Conservation (phyloP, 1,140 invertebrate species). For the Lysiphlebus fabarum region DNA sequence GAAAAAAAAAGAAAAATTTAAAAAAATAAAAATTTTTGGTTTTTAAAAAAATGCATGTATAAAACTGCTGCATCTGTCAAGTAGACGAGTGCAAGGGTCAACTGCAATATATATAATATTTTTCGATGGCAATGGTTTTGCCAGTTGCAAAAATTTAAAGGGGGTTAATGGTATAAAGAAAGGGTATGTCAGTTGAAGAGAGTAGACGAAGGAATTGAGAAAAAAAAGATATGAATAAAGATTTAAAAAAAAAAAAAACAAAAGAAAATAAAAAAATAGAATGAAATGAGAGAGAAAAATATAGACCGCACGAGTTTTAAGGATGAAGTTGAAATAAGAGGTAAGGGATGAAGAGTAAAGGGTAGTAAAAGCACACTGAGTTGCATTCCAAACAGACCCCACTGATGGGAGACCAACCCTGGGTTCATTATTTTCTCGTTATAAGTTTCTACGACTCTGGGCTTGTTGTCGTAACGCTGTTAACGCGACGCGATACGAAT, state of each 20-base stretch:
- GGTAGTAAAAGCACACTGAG: slow-evolving; percentile 28
- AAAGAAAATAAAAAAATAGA: too few relatives aligned
- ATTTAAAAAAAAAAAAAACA: too few relatives aligned
- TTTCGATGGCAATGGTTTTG: background rate
- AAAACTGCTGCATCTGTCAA: slow-evolving; percentile 16
- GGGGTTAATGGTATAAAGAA: slow-evolving; percentile 4
- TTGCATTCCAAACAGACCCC: slow-evolving; percentile 51
- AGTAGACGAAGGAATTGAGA: slow-evolving; percentile 9
- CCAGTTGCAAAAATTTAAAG: slow-evolving; percentile 4
- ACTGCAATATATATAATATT: slow-evolving; percentile 2
- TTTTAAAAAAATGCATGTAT: background rate
- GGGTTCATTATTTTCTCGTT: slow-evolving; percentile 55
- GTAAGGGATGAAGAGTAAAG: slow-evolving; percentile 14
- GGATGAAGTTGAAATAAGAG: slow-evolving; percentile 1
- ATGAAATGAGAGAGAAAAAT: slow-evolving; percentile 1
- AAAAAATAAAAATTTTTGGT: slow-evolving; percentile 4
- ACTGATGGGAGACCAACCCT: slow-evolving; percentile 34
- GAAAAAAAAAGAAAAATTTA: background rate
- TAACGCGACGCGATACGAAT: slow-evolving; percentile 52
- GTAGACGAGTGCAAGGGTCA: slow-evolving; percentile 14
- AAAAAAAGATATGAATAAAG: slow-evolving; percentile 5
- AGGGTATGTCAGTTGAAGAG: slow-evolving; percentile 7
- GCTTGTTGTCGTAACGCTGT: slow-evolving; percentile 54
- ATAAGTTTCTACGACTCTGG: slow-evolving; percentile 54
- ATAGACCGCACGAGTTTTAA: background rate